phyloP scores from a whole-genome alignment of 2,797 vertebrate species.

The Avahi laniger region DNA sequence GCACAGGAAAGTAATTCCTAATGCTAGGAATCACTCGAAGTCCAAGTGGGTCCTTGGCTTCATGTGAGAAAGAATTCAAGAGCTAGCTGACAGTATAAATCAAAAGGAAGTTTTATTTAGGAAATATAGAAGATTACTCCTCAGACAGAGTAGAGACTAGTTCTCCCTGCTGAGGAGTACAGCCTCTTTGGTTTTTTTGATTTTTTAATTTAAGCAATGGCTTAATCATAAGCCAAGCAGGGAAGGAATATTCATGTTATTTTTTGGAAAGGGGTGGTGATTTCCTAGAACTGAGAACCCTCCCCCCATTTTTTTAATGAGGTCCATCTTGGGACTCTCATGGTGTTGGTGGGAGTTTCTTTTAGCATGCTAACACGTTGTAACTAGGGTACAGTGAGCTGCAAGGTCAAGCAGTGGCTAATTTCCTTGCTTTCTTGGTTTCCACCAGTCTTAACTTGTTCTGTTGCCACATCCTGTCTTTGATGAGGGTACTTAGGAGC shows the following conservation, averaged over 20 bases:
- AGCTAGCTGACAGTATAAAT: not conserved
- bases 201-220: not conserved
- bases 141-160: not conserved
- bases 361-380: not conserved
- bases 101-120: not conserved
- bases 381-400: not conserved
- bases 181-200: not conserved
- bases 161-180: not conserved
- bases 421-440: not conserved
- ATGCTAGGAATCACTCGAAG: not conserved
- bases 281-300: not conserved
- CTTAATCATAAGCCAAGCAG: not conserved
- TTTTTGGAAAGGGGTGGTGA: not conserved
- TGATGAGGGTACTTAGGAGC: not conserved
- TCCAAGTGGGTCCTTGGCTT: not conserved
- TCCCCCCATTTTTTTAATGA: not conserved
- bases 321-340: not conserved
- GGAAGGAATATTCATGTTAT: not conserved
- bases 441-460: not conserved
- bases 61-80: not conserved
- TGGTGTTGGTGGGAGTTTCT: not conserved
- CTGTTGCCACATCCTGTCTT: not conserved
- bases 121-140: not conserved
- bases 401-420: not conserved
- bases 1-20: not conserved